Evolutionary conservation across 2,888 invertebrate species (phyloP), one percentile per base, ranked within the genome.

Genomic region (Digitonthophagus gazella): DNA sequence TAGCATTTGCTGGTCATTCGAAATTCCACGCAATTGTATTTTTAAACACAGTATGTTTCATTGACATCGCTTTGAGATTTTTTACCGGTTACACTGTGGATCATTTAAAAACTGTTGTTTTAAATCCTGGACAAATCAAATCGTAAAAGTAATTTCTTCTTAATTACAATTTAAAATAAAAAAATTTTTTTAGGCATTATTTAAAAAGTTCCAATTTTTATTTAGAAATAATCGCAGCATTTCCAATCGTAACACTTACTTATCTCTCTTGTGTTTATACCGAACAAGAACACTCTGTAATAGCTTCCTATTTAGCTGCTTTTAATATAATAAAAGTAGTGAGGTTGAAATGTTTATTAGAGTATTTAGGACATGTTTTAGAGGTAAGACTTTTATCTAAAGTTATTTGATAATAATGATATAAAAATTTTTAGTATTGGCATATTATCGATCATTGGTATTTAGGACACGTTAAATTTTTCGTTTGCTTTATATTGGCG

Each of bases 31-130:
- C 28, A 19, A n/a, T 15, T 11, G 15, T 18, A 6, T 6, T 65
- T 1, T 70, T 72, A 5, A 71, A 84, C 58, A 2, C 75, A 0
- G 69, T 82, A 5, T 78, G 79, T 0, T 75, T 80, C 3, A 55
- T 80, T 0, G 80, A 82, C 73, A 76, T 84, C 15, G 70, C 75
- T 64, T 71, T 78, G 15, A 78, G 76, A 20, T 83, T 84, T 74
- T 69, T 79, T 19, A 83, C 82, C 3, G 84, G 84, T 22, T 82
- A 80, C 74, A 77, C 79, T n/a, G 80, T 80, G 65, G 75, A 77
- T 1, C 77, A 79, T 68, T 76, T 76, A 67, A 81, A 80, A 68
- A 74, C 72, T 11, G 78, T 83, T 11, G 74, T 80, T 4, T 70
- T 84, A 1, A 75, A 80, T 1, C 78, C 78, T 0, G 72, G n/a